These are phyloP conservation scores for Dasyornis broadbenti DNA, from an alignment of 2,113 vertebrate species.

Conservation along the genomic window DNA sequence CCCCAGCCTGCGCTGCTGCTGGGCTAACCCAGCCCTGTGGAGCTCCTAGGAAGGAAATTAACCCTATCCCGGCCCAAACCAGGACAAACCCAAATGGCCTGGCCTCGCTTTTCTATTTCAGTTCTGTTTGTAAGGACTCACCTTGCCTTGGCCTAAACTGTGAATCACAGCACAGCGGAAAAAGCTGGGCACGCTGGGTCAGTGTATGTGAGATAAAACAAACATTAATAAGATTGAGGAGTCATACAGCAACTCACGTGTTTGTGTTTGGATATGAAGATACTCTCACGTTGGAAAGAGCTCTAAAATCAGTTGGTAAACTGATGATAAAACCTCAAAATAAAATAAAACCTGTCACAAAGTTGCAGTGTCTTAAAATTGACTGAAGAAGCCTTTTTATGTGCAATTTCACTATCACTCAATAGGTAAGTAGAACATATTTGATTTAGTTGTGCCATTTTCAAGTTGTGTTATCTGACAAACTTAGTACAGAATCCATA, in stretches of 20 bases:
- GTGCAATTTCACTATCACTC: slow-evolving; percentile 38
- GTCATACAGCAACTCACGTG: not conserved
- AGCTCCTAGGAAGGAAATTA: not conserved
- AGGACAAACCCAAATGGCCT: not conserved
- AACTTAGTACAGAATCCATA: slow-evolving; percentile 41
- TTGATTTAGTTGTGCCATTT: slow-evolving; percentile 59
- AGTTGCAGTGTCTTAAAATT: not conserved
- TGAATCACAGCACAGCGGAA: not conserved
- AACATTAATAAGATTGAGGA: not conserved
- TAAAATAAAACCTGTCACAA: not conserved
- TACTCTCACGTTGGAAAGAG: not conserved
- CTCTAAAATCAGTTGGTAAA: not conserved
- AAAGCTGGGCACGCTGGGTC: not conserved
- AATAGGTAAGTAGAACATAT: slow-evolving; percentile 32
- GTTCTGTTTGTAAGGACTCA: not conserved
- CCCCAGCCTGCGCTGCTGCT: not conserved
- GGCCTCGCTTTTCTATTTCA: not conserved
- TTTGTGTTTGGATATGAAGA: not conserved
- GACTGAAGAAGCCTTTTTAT: slow-evolving; percentile 16
- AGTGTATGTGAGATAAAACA: not conserved
- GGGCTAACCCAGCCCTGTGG: not conserved
- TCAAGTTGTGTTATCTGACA: slow-evolving; percentile 58
- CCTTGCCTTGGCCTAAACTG: not conserved
- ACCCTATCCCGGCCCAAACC: not conserved
- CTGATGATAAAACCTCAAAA: not conserved